Evolutionary conservation across 2,888 invertebrate genomes (phyloP), one percentile per base, ranked within the genome.

Genomic region (Pimpla rufipes): DNA sequence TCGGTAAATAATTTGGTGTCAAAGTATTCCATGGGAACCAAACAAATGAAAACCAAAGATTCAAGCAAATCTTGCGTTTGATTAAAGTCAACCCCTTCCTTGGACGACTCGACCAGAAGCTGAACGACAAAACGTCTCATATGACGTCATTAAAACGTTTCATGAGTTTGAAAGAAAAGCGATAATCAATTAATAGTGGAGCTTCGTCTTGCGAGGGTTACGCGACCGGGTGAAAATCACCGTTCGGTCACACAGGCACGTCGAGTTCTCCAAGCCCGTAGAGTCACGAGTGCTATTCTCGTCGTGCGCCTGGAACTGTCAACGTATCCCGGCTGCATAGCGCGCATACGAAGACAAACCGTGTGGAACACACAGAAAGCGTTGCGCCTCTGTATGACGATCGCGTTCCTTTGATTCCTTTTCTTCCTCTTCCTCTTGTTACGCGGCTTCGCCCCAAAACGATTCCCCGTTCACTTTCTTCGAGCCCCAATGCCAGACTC

Each of bases 251-350:
- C 16, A 16, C 11, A 37, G 73, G 40, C 23, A 23, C 11, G 50
- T 23, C 21, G 7, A 67, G 52, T 50, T 64, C 42, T 66, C 66
- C n/a, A 21, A 16, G 42, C 10, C 29, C n/a, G n/a, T n/a, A n/a
- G n/a, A 42, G 42, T 68, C 45, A 50, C 59, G 40, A 77, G 45
- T 57, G 81, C 73, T 81, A 81, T 81, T 81, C 81, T 81, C 62
- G 81, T 81, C 68, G 67, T 62, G 62, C 18, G 62, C 50, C 81
- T 81, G 81, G 81, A 78, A 81, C 77, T 77, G 77, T 81, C 81
- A 81, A 81, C 81, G 77, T 52, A 29, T 57, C 57, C 66, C 79
- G 55, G 73, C 47, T 79, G 73, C 73, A 73, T 68, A 76, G 59
- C 67, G 16, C 73, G 57, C 73, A 47, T 18, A 67, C 70, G 45